Conservation (phyloP, 2,113 vertebrate species). For the Orycteropus afer region DNA sequence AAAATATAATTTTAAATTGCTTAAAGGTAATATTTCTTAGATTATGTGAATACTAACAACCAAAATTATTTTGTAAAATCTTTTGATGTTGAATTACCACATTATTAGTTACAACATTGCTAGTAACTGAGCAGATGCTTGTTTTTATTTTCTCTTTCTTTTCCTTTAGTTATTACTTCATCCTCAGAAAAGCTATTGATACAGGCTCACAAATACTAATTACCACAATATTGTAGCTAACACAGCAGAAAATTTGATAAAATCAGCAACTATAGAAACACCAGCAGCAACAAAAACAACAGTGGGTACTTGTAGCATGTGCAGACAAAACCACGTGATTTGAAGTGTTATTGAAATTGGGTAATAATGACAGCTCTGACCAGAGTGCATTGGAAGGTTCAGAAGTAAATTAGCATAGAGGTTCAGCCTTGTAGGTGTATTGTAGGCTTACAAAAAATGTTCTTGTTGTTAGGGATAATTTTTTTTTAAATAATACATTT, state of each 20-base stretch:
- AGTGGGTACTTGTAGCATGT: too few species aligned
- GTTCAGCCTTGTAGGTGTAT: too few species aligned
- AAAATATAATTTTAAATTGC: background rate
- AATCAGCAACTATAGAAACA: background rate
- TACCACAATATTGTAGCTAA: background rate
- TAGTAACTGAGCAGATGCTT: background rate
- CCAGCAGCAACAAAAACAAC: too few species aligned
- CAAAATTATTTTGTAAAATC: background rate
- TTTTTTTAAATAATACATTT: too few species aligned
- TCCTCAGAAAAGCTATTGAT: background rate
- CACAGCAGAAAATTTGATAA: background rate
- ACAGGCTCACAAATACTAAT: background rate
- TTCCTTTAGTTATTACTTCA: background rate
- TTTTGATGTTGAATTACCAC: background rate
- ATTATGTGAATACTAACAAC: too few species aligned
- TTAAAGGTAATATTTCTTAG: background rate
- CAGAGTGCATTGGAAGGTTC: too few species aligned
- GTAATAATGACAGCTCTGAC: background rate
- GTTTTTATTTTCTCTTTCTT: background rate
- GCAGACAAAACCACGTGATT: background rate
- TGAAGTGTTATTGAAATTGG: background rate
- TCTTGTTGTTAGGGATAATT: too few species aligned
- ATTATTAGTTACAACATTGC: background rate
- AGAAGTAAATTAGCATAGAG: too few species aligned
- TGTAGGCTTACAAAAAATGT: too few species aligned